Conservation (phyloP, 2,113 vertebrate genomes). For the Zosterops pallidus region DNA sequence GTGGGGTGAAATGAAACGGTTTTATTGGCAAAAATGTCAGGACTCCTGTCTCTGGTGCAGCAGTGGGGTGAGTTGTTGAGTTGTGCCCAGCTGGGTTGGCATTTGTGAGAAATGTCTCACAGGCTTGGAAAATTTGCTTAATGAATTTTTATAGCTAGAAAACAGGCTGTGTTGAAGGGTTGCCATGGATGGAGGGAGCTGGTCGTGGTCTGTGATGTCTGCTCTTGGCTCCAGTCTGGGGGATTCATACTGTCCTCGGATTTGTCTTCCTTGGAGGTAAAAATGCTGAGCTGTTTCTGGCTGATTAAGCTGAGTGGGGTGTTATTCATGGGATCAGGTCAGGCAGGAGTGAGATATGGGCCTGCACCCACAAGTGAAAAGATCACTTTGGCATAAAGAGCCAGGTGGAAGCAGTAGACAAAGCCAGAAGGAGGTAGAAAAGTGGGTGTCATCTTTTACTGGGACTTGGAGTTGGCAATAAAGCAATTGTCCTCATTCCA, state of each 20-base stretch:
- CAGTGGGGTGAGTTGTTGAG: not conserved
- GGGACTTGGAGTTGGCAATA: not conserved
- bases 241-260: not conserved
- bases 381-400: not conserved
- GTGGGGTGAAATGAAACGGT: not conserved
- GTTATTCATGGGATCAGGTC: not conserved
- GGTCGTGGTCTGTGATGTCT: not conserved
- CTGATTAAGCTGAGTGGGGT: not conserved
- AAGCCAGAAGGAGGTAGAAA: not conserved
- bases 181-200: not conserved
- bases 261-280: not conserved
- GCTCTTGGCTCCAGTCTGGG: not conserved
- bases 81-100: not conserved
- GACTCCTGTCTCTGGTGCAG: not conserved
- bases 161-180: not conserved
- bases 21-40: not conserved
- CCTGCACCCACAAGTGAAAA: not conserved
- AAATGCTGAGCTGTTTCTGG: not conserved
- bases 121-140: not conserved
- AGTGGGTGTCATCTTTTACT: fast-evolving
- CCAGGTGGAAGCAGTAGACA: not conserved
- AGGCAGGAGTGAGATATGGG: not conserved
- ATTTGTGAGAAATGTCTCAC: not conserved
- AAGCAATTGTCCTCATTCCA: not conserved
- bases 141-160: not conserved